Base-by-base conservation (phyloP, 2,888 invertebrate genomes). In the Tenthredo notha region DNA sequence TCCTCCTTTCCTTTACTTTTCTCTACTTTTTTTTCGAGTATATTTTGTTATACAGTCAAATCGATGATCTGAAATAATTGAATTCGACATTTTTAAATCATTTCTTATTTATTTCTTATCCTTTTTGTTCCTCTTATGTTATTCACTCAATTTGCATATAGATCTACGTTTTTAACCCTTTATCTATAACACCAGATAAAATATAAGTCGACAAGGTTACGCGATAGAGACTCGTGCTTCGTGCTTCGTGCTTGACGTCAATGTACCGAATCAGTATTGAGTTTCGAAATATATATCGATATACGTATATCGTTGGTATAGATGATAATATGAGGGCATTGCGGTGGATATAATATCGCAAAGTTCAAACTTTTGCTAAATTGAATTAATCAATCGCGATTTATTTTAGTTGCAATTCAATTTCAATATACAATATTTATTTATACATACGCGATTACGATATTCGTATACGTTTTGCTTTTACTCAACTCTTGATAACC, bases 331-430 rank as follows among this genome's bases (percentile, higher is more conserved):
- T 50, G 5, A 50, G 50, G 50, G 15, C 50, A 50, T 18, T 18
- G 50, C 50, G 1, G 50, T 18, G 18, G 18, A 18, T 50, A 50
- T 47, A 5, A 18, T 50, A 50, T 47, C 25, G 9, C 29, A 6
- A 6, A 12, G 25, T 29, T 21, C 25, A 29, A 65, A 25, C 65
- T 65, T 25, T 65, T 5, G 25, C 15, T 65, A 25, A 65, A 65
- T 65, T 65, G 65, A 65, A 65, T 25, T 65, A 65, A 65, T 65
- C 65, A 29, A 65, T 65, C 21, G 29, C 65, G 25, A 65, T 65
- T 1, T 50, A 6, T 18, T 43, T 10, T 37, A 43, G 40, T 43
- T 43, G 40, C 10, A 10, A 43, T 43, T 43, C 10, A 43, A 43
- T 43, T 37, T 37, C 37, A 37, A 43, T 43, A 43, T 0, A 40